phyloP scores from a whole-genome alignment of 2,113 vertebrate species.

The Microcebus lehilahytsara region DNA sequence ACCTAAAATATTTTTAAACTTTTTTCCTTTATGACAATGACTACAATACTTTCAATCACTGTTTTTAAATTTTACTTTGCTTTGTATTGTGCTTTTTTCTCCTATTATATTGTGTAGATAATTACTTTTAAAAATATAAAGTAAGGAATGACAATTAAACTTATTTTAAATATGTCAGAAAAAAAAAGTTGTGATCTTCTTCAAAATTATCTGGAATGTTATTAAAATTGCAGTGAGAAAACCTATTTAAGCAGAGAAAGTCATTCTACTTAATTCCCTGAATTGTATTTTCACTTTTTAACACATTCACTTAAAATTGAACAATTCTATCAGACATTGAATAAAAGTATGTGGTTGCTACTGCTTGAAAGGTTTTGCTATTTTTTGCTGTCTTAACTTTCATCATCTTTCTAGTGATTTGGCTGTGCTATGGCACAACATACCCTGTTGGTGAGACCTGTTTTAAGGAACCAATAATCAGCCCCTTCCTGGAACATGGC shows the following conservation, averaged over 20 bases:
- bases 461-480: not conserved
- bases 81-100: not conserved
- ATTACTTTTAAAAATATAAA: not conserved
- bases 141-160: not conserved
- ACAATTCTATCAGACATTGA: not conserved
- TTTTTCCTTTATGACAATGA: not conserved
- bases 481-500: not conserved
- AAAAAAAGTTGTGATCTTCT: not conserved
- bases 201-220: not conserved
- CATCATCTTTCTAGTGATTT: not conserved
- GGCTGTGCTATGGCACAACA: rapidly evolving
- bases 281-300: not conserved
- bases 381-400: not conserved
- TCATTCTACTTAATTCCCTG: not conserved
- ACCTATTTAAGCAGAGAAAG: not conserved
- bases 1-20: not conserved
- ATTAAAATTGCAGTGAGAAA: not conserved
- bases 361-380: not conserved
- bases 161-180: not conserved
- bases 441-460: not conserved
- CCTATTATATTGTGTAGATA: not conserved
- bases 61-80: not conserved
- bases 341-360: not conserved
- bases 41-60: not conserved
- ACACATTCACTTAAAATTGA: not conserved